phyloP scores from a whole-genome alignment of 2,888 invertebrate genomes.

The Leucophora obtusa region DNA sequence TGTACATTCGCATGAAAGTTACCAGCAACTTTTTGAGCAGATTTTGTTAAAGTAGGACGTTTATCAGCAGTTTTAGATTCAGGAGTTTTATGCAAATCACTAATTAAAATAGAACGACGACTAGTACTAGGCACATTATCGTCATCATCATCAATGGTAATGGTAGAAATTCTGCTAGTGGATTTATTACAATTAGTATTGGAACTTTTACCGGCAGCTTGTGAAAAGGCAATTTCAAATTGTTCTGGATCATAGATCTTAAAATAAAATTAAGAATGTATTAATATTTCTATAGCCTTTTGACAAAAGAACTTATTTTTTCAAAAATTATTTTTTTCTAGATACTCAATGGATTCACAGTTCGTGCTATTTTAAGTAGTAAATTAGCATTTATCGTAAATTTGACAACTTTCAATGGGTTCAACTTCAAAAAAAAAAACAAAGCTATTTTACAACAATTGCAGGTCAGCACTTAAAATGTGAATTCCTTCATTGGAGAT shows the following conservation, averaged over 20 bases:
- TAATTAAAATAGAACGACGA: constrained; percentile 34
- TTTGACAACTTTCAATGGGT: no score
- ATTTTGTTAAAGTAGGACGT: constrained; percentile 57
- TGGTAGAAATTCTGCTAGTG: constrained; percentile 15
- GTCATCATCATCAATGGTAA: constrained; percentile 50
- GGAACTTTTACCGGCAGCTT: constrained; percentile 62
- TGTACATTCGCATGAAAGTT: constrained; percentile 76
- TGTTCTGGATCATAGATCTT: constrained; percentile 71
- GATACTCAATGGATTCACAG: no score
- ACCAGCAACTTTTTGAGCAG: constrained; percentile 72
- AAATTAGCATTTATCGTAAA: no score
- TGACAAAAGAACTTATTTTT: no score
- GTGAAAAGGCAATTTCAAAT: constrained; percentile 72
- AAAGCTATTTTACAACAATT: no score
- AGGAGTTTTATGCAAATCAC: constrained; percentile 42
- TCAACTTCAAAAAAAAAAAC: no score
- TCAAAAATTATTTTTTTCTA: no score
- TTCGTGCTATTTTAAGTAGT: no score
- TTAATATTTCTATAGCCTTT: no score
- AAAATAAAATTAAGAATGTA: constrained; percentile 40
- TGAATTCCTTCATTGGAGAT: no score
- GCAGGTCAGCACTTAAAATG: no score
- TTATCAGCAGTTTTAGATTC: constrained; percentile 16
- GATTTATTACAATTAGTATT: neutral
- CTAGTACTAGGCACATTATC: constrained; percentile 40